Evolutionary conservation across 1,140 invertebrate genomes (phyloP).

Genomic region (Drosophila saltans): DNA sequence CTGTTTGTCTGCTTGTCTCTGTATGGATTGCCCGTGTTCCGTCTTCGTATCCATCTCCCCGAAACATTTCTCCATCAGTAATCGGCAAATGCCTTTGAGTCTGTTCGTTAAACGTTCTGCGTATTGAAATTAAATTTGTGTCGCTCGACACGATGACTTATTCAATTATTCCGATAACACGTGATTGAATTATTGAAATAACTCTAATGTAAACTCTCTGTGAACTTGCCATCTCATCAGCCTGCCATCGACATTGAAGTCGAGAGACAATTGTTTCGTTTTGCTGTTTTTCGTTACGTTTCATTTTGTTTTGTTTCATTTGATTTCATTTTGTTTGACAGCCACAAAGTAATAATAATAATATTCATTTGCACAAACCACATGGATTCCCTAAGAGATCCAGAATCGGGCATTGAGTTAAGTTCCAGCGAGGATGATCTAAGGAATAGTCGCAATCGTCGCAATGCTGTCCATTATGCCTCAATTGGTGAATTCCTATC

Average conservation of each 20-base stretch:
- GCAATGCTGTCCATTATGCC: constrained; percentile 38
- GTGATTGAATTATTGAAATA: constrained; percentile 81
- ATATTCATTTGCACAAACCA: neutral
- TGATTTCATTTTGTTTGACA: neutral
- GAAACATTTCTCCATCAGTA: neutral
- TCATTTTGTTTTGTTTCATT: neutral
- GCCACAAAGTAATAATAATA: neutral
- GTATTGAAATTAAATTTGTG: constrained; percentile 81
- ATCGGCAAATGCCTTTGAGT: constrained; percentile 73
- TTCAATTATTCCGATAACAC: constrained; percentile 80
- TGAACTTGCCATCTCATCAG: neutral
- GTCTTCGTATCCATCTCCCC: constrained; percentile 19
- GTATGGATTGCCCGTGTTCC: constrained; percentile 34
- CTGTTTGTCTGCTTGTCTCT: neutral
- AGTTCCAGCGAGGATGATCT: constrained; percentile 22
- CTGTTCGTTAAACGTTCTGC: constrained; percentile 70
- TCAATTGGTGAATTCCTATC: constrained; percentile 38
- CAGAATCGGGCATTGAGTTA: neutral
- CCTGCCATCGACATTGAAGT: neutral
- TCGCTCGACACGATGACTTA: constrained; percentile 80
- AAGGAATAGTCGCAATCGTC: constrained; percentile 6
- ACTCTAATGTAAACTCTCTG: constrained; percentile 5
- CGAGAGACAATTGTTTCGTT: neutral
- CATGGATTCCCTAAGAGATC: neutral
- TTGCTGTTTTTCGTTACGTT: neutral